Conservation (phyloP, 2,888 invertebrate species). For the Xestia xanthographa region DNA sequence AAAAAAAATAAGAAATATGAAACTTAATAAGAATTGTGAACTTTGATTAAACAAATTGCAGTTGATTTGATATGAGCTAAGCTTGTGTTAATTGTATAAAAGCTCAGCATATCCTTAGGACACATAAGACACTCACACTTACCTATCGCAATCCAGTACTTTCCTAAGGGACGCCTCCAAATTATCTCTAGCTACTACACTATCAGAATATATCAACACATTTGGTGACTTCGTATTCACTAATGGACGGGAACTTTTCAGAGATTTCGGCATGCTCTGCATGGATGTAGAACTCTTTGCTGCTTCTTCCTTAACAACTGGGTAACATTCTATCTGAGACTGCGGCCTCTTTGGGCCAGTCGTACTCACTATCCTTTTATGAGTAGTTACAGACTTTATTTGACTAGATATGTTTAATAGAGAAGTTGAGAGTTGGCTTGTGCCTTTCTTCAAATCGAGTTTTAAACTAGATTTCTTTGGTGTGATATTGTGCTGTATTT, state of each 20-base stretch:
- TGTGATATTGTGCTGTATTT: constrained; percentile 88
- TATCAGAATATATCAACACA: constrained; percentile 95
- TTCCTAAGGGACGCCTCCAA: constrained; percentile 93
- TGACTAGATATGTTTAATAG: constrained; percentile 88
- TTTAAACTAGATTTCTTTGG: constrained; percentile 88
- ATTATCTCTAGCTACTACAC: constrained; percentile 93
- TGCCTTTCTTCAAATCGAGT: constrained; percentile 86
- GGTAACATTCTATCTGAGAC: constrained; percentile 75
- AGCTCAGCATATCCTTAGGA: constrained; percentile 35
- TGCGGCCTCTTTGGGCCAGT: constrained; percentile 85
- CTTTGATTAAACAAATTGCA: constrained; percentile 19
- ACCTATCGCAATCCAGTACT: constrained; percentile 94
- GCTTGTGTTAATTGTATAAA: constrained; percentile 43
- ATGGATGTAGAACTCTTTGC: constrained; percentile 75
- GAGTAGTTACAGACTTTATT: constrained; percentile 88
- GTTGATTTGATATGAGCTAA: constrained; percentile 39
- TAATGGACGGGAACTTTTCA: constrained; percentile 89
- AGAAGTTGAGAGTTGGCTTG: constrained; percentile 85
- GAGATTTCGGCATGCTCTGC: constrained; percentile 82
- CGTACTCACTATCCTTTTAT: constrained; percentile 86
- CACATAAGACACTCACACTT: constrained; percentile 73
- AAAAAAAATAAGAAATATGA: neutral
- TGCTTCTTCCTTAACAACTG: constrained; percentile 79
- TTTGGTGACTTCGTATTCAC: constrained; percentile 93
- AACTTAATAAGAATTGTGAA: neutral